Percentiles rank a stretch among this genome's conserved stretches.
These are phyloP conservation scores for Philopotamus ludificatus DNA, from an alignment of 1,140 invertebrate species.

Conservation along the genomic window DNA sequence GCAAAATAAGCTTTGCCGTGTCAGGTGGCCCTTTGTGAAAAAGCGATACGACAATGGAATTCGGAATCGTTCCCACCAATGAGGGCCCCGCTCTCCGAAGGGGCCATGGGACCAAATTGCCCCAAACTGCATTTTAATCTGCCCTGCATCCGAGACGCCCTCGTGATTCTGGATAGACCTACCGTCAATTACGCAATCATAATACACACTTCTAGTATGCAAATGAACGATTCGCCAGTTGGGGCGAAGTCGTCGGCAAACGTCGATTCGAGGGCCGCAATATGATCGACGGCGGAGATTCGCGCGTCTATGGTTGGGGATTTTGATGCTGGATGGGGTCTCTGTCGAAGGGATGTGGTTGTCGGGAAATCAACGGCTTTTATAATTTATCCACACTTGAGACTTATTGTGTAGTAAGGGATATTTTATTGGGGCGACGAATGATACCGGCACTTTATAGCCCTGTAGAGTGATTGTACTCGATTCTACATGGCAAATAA, in stretches of 20 bases:
- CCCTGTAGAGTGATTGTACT: conserved; percentile 22
- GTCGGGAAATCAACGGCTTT: conserved; percentile 16
- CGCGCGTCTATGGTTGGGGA: no score
- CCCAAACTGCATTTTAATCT: conserved; percentile 9
- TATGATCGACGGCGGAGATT: neutral
- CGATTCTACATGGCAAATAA: conserved; percentile 30
- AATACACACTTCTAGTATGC: conserved; percentile 23
- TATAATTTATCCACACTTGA: conserved; percentile 28
- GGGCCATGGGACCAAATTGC: neutral
- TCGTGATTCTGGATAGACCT: conserved; percentile 8
- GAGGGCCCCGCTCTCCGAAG: conserved; percentile 8
- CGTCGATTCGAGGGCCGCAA: neutral
- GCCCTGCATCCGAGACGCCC: conserved; percentile 10
- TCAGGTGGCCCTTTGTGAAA: conserved; percentile 24
- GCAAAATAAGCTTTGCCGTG: neutral
- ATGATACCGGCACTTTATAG: conserved; percentile 27
- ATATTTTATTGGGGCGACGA: conserved; percentile 24
- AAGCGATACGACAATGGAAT: conserved; percentile 25
- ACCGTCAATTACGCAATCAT: conserved; percentile 30
- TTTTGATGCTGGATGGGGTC: neutral
- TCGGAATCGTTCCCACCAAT: conserved; percentile 25
- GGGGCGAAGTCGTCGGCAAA: neutral
- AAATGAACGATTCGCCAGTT: conserved; percentile 22
- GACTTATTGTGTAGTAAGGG: conserved; percentile 23
- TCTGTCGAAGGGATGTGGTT: neutral